Evolutionary conservation across 2,113 vertebrate genomes (phyloP).

Genomic region (Odontesthes bonariensis): DNA sequence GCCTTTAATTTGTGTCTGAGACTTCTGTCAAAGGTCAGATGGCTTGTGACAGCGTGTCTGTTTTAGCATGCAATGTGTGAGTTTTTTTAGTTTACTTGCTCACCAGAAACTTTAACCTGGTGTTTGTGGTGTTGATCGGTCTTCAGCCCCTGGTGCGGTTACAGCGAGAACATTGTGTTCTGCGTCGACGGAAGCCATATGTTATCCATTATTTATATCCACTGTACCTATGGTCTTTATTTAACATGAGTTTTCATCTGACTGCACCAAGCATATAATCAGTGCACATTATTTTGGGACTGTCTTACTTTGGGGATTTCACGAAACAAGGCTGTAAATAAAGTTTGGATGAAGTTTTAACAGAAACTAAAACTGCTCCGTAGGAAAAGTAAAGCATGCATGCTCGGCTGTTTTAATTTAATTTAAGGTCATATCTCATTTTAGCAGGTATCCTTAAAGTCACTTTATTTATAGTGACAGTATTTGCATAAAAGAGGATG

Average conservation of each 20-base stretch:
- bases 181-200: conserved; percentile 60
- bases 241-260: conserved; percentile 9
- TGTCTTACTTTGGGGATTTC: not conserved
- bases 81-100: conserved; percentile 9
- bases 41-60: conserved; percentile 2
- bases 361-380: not conserved
- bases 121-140: conserved; percentile 49
- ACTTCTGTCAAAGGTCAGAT: conserved; percentile 9
- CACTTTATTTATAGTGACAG: conserved; percentile 10
- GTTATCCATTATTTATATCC: conserved; percentile 74
- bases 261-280: not conserved
- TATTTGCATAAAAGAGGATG: conserved; percentile 20
- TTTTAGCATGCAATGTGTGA: not conserved
- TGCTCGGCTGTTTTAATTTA: not conserved
- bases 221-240: conserved; percentile 23
- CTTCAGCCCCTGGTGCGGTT: conserved; percentile 40
- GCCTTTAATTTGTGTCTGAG: not conserved
- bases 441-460: not conserved
- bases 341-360: not conserved
- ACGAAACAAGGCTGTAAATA: not conserved
- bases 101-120: conserved; percentile 40
- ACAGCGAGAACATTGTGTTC: conserved; percentile 79
- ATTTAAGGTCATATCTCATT: not conserved
- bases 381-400: not conserved
- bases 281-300: not conserved